These are phyloP conservation scores for Aricia agestis DNA, from an alignment of 1,140 invertebrate genomes.

Conservation along the genomic window DNA sequence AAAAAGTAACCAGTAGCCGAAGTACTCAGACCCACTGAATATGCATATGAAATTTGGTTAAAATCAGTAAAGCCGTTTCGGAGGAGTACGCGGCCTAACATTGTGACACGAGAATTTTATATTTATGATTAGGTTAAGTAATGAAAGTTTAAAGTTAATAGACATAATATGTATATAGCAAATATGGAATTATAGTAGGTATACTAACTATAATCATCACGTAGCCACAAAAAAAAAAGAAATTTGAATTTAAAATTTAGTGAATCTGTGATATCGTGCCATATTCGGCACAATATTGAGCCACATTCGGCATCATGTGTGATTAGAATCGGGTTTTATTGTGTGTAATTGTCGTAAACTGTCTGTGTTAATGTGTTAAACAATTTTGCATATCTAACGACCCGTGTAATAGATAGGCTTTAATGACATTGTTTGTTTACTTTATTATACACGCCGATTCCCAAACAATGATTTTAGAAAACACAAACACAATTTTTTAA, in stretches of 20 bases:
- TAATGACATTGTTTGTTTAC: conserved; percentile 22
- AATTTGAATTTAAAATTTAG: conserved; percentile 2
- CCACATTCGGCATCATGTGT: not conserved
- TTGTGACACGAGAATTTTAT: too few species aligned
- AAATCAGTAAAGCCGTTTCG: too few species aligned
- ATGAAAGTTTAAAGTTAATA: too few species aligned
- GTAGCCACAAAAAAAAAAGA: not conserved
- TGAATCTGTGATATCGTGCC: not conserved
- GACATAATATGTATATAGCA: too few species aligned
- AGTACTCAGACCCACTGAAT: too few species aligned
- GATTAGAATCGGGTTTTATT: conserved; percentile 23
- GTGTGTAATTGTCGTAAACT: conserved; percentile 23
- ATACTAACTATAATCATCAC: too few species aligned
- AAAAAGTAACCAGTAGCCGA: too few species aligned
- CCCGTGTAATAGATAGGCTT: conserved; percentile 37
- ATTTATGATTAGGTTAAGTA: too few species aligned
- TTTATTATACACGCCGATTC: not conserved
- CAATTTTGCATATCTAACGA: conserved; percentile 48
- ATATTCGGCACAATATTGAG: not conserved
- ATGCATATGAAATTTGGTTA: too few species aligned
- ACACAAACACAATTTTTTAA: too few species aligned
- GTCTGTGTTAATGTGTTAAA: conserved; percentile 38
- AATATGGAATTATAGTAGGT: too few species aligned
- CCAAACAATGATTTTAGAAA: not conserved
- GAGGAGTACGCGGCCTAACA: too few species aligned